Evolutionary conservation across 92 coral and sea anemone genomes (phyloP).

Genomic region (Epizoanthus illoricatus): DNA sequence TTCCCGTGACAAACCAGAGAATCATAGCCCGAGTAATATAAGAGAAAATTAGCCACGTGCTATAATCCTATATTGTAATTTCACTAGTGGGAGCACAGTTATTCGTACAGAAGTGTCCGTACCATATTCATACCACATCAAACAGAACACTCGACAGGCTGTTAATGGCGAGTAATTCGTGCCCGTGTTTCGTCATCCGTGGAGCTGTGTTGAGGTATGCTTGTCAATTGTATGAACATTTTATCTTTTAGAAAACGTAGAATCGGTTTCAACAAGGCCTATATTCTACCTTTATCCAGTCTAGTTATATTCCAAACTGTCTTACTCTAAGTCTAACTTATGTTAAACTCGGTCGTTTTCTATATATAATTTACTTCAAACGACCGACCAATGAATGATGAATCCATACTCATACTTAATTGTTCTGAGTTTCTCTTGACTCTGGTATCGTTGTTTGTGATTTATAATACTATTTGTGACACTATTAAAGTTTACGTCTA

Average conservation of each 20-base stretch:
- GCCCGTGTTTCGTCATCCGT: background rate
- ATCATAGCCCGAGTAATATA: background rate
- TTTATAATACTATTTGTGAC: too few species aligned
- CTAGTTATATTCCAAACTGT: background rate
- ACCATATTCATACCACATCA: background rate
- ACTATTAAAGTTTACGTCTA: too few species aligned
- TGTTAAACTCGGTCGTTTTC: too few species aligned
- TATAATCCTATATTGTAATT: background rate
- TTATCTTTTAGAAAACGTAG: background rate
- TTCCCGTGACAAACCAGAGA: slow-evolving; percentile 9
- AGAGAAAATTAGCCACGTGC: slow-evolving; percentile 1
- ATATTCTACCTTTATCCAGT: too few species aligned
- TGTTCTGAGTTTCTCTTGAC: too few species aligned
- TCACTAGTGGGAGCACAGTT: background rate
- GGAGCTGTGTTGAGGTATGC: slow-evolving; percentile 29
- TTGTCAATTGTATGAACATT: background rate
- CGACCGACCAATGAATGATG: too few species aligned
- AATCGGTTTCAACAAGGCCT: too few species aligned
- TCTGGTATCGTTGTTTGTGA: too few species aligned
- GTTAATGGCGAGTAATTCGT: slow-evolving; percentile 14
- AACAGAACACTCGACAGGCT: background rate
- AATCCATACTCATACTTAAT: too few species aligned
- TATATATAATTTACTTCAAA: too few species aligned
- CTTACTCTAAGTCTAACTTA: too few species aligned
- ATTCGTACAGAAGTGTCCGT: too few species aligned